A percentile compares a stretch with the other conserved stretches of the same genome.
Conservation (phyloP, 2,888 invertebrate species). For the Desoria tigrina region DNA sequence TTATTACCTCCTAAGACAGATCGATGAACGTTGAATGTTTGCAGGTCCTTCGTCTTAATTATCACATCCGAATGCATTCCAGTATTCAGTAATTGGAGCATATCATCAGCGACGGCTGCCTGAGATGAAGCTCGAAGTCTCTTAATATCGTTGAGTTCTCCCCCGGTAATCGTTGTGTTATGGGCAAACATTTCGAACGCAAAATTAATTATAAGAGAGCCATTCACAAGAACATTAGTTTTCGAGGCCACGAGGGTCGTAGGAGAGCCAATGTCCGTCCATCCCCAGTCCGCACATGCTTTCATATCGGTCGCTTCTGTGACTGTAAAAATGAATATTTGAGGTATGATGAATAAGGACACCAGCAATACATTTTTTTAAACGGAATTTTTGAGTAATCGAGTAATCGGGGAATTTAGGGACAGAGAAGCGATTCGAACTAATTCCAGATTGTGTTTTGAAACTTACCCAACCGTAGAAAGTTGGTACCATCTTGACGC, state of each 20-base stretch:
- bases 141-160: no score
- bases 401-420: no score
- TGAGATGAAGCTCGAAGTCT: no score
- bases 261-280: neutral
- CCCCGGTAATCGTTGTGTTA: no score
- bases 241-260: neutral
- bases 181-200: neutral
- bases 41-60: neutral
- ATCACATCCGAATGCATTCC: conserved; percentile 2
- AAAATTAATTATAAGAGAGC: neutral
- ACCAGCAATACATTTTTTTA: no score
- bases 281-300: conserved; percentile 2
- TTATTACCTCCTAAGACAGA: neutral
- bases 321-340: conserved; percentile 1
- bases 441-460: no score
- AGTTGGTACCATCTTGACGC: neutral
- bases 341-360: no score
- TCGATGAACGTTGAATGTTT: neutral
- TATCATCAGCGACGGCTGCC: no score
- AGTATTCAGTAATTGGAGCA: no score
- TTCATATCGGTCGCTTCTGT: neutral
- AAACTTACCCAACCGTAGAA: no score
- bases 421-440: no score
- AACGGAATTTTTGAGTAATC: no score
- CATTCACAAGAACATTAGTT: neutral